Conservation (phyloP, 1,140 invertebrate species). For the Drosophila tropicalis region DNA sequence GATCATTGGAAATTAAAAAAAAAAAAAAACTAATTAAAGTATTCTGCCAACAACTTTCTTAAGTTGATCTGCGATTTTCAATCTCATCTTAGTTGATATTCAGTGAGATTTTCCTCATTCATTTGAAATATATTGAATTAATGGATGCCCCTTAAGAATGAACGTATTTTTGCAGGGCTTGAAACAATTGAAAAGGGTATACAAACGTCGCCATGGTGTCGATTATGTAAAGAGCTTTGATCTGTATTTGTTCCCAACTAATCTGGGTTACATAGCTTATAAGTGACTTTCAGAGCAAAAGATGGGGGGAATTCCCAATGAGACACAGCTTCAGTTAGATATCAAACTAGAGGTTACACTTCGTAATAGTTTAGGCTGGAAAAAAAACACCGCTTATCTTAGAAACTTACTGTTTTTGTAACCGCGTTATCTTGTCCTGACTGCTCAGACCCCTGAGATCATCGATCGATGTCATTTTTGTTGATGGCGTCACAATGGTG, state of each 20-base stretch:
- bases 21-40: no score
- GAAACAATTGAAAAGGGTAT: no score
- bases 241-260: neutral
- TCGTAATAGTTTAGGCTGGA: neutral
- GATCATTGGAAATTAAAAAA: no score
- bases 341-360: neutral
- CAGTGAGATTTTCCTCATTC: no score
- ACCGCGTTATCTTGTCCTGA: conserved; percentile 83
- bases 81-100: no score
- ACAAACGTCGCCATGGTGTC: no score
- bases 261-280: neutral
- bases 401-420: conserved; percentile 84
- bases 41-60: no score
- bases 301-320: neutral
- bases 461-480: conserved; percentile 64
- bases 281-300: neutral
- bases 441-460: conserved; percentile 84
- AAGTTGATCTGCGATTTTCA: no score
- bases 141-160: no score
- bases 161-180: no score
- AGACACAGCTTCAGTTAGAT: neutral
- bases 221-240: neutral
- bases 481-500: conserved; percentile 37
- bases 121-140: no score
- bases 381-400: neutral